phyloP scores from a whole-genome alignment of 2,888 invertebrate genomes.

The Idaea biselata region DNA sequence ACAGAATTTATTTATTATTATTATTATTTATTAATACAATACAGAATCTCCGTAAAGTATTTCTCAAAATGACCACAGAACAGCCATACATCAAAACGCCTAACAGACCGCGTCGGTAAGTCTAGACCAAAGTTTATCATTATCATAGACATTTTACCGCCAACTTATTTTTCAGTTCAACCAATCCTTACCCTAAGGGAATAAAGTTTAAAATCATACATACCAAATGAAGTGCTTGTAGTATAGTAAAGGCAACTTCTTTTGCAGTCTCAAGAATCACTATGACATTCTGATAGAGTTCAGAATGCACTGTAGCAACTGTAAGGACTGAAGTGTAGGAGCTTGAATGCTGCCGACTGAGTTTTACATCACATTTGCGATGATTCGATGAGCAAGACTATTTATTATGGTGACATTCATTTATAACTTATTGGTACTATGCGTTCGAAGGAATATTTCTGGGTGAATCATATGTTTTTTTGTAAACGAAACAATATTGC shows the following conservation, averaged over 20 bases:
- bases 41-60: slow-evolving; percentile 18
- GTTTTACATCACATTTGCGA: slow-evolving; percentile 57
- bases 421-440: slow-evolving; percentile 28
- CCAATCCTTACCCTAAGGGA: slow-evolving; percentile 5
- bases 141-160: slow-evolving; percentile 24
- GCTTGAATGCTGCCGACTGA: slow-evolving; percentile 49
- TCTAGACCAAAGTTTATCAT: slow-evolving; percentile 32
- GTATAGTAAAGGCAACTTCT: slow-evolving; percentile 8
- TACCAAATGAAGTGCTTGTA: slow-evolving; percentile 4
- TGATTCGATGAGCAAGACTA: slow-evolving; percentile 48
- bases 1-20: too few relatives aligned
- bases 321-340: slow-evolving; percentile 30
- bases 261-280: slow-evolving; percentile 5
- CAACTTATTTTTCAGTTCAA: slow-evolving; percentile 7
- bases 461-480: too few relatives aligned
- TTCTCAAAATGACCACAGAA: slow-evolving; percentile 28
- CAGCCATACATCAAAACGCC: slow-evolving; percentile 30
- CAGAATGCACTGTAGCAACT: slow-evolving; percentile 7
- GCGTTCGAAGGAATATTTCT: too few relatives aligned
- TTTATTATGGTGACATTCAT: slow-evolving; percentile 51
- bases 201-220: slow-evolving; percentile 10
- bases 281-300: slow-evolving; percentile 10
- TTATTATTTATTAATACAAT: too few relatives aligned
- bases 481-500: too few relatives aligned
- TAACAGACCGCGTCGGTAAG: slow-evolving; percentile 31